Base-by-base conservation (phyloP, 2,888 invertebrate species). In the Acanthacorydalis orientalis region DNA sequence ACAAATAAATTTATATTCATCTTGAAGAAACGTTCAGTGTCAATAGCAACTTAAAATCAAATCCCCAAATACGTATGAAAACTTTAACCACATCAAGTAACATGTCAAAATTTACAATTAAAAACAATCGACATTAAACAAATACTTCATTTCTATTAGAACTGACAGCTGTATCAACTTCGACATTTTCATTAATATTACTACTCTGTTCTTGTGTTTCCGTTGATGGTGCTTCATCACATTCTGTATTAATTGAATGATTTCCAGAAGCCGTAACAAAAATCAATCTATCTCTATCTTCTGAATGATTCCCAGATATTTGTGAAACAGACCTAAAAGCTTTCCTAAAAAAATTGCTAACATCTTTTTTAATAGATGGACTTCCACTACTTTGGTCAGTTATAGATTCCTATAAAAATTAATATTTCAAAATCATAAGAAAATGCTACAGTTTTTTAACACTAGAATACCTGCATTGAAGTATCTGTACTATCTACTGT, bases 171-270 rank as follows among this genome's bases (percentile, higher is more conserved):
- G 14, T 16, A 15, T 4, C 15, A 12, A 7, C 15, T 39, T 39
- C 39, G 45, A 31, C 40, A 49, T 31, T 40, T 39, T 40, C 40
- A 44, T 41, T 45, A 49, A 16, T 44, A 31, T 49, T 44, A 49
- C 15, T 39, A 15, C 45, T 33, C 41, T 39, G 33, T 32, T 32
- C 45, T 44, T 41, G 46, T 44, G 42, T 49, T 39, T 49, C 59
- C 54, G 52, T 64, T 59, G 37, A 56, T 51, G n/a, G n/a, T n/a
- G 53, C 62, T 32, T 53, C 53, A 31, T 53, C 52, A 40, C 48
- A 56, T 43, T 67, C 67, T 1, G 62, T 61, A 59, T 72, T 72
- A 59, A 72, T 73, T 54, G 72, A 70, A 60, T 69, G 69, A 48
- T 63, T 58, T 52, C 61, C 61, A 34, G 63, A 59, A 48, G 53